These are phyloP conservation scores for Peucedramus taeniatus DNA, from an alignment of 2,113 vertebrate genomes.

Conservation along the genomic window DNA sequence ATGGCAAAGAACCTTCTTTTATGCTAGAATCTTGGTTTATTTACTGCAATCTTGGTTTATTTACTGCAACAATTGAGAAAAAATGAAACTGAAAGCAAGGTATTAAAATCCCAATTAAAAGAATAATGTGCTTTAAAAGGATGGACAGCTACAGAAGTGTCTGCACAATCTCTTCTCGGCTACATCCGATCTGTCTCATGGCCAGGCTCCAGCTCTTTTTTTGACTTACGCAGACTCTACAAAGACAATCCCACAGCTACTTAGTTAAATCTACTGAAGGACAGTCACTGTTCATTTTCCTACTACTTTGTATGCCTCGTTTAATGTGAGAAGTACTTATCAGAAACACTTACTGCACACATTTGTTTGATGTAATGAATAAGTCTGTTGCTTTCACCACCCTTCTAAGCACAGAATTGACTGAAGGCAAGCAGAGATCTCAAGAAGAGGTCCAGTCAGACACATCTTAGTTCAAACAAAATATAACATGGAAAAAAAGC, in stretches of 20 bases:
- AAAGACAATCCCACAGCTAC: background rate
- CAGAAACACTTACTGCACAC: background rate
- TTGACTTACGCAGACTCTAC: background rate
- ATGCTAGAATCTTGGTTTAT: background rate
- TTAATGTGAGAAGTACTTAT: background rate
- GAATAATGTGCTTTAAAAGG: background rate
- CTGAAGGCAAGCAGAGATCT: constrained; percentile 6
- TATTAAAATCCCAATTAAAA: background rate
- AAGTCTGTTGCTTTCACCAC: background rate
- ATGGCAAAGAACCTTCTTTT: background rate
- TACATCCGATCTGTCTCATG: background rate
- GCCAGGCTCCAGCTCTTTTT: background rate
- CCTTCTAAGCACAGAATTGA: constrained; percentile 10
- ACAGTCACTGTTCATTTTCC: background rate
- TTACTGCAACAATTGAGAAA: background rate
- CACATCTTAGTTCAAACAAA: constrained; percentile 1
- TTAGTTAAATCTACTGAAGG: background rate
- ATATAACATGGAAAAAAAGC: background rate
- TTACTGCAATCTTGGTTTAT: background rate
- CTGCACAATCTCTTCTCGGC: background rate
- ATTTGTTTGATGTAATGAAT: constrained; percentile 17
- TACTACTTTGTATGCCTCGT: background rate
- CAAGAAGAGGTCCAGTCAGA: constrained; percentile 10
- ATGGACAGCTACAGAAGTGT: background rate
- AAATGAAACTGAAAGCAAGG: background rate